These are phyloP conservation scores for Morinoia aosen DNA, from an alignment of 2,888 invertebrate species.

Conservation along the genomic window DNA sequence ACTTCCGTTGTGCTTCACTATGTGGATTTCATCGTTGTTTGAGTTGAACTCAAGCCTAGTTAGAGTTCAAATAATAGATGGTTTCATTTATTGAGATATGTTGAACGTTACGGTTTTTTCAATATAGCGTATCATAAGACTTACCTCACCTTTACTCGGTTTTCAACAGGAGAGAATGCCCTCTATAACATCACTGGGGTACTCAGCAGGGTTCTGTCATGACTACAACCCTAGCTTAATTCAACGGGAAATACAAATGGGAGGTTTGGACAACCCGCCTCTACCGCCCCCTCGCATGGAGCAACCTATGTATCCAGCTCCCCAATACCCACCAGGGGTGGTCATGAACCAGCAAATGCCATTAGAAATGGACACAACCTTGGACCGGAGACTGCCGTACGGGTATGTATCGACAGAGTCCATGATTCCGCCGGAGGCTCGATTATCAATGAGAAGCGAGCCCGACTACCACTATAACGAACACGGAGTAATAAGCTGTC, in stretches of 20 bases:
- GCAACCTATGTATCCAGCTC: conserved; percentile 24
- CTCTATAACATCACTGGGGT: background rate
- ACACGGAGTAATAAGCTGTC: conserved; percentile 14
- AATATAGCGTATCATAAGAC: background rate
- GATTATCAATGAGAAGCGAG: conserved; percentile 8
- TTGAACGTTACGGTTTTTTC: background rate
- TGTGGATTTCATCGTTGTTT: no score
- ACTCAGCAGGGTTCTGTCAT: conserved; percentile 11
- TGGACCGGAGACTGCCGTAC: conserved; percentile 21
- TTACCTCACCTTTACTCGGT: background rate
- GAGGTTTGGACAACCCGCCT: background rate
- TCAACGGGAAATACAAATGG: background rate
- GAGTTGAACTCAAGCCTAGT: no score
- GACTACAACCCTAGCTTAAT: background rate
- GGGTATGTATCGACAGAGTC: background rate
- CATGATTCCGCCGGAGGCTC: background rate
- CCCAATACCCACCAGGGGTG: background rate
- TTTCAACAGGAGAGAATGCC: background rate
- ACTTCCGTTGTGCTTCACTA: no score
- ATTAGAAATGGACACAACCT: background rate
- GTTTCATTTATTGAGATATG: no score
- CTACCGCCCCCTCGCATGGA: conserved; percentile 16
- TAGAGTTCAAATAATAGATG: no score
- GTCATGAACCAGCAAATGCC: conserved; percentile 13
- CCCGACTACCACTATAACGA: conserved; percentile 33